Conservation (phyloP, 2,113 vertebrate genomes). For the Typhlomys cinereus region DNA sequence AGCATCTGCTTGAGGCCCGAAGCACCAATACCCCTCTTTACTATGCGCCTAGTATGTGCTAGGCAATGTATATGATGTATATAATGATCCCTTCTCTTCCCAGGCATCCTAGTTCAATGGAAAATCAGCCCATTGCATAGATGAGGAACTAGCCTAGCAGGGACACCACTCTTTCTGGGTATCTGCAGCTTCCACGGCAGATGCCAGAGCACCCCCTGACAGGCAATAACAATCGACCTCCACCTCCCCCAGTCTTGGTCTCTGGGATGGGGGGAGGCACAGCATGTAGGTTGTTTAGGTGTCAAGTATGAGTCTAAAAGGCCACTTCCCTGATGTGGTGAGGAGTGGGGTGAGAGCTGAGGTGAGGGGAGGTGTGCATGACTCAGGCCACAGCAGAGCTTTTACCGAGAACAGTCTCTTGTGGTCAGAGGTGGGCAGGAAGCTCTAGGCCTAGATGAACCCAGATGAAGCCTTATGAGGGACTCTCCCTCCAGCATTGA, state of each 20-base stretch:
- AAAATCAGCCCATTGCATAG: neutral
- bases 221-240: neutral
- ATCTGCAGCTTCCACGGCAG: neutral
- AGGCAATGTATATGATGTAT: neutral
- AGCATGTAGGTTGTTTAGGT: neutral
- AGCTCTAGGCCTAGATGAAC: neutral
- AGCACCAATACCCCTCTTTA: neutral
- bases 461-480: neutral
- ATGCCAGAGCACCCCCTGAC: neutral
- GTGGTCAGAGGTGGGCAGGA: neutral
- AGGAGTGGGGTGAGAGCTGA: neutral
- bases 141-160: neutral
- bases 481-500: neutral
- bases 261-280: neutral
- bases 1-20: neutral
- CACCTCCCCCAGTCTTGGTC: neutral
- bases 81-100: neutral
- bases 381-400: neutral
- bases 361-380: neutral
- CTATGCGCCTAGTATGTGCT: neutral
- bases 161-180: neutral
- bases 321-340: neutral
- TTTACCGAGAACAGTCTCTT: neutral
- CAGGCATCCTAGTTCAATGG: neutral
- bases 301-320: constrained; percentile 18